Evolutionary conservation across 30 jellyfish, hydroid and myxozoan genomes (phyloP).

Genomic region (Hydractinia symbiolongicarpus): DNA sequence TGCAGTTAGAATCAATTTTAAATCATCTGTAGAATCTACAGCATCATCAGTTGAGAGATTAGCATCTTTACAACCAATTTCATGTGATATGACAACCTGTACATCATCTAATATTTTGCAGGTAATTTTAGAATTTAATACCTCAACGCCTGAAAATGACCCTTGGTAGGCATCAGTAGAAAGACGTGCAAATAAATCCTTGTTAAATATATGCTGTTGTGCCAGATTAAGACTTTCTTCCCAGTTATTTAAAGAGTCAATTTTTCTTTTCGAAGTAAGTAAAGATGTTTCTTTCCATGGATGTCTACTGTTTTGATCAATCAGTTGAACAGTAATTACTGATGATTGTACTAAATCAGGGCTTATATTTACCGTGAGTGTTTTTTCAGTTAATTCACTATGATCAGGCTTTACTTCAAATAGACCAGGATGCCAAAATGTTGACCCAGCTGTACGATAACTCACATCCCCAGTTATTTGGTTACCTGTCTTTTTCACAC

Average conservation of each 20-base stretch:
- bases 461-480: constrained; percentile 83
- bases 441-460: constrained; percentile 83
- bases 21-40: neutral
- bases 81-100: constrained; percentile 15
- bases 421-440: constrained; percentile 94
- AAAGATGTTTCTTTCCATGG: neutral
- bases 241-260: constrained; percentile 40
- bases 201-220: constrained; percentile 71
- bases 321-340: neutral
- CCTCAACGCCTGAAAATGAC: constrained; percentile 26
- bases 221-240: constrained; percentile 72
- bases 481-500: constrained; percentile 71
- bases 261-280: neutral
- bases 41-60: neutral
- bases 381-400: constrained; percentile 34
- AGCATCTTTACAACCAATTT: neutral
- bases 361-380: constrained; percentile 64
- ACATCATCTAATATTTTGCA: constrained; percentile 23
- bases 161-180: constrained; percentile 36
- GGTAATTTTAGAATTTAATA: constrained; percentile 11
- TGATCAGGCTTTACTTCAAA: constrained; percentile 72
- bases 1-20: neutral
- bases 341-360: constrained; percentile 68
- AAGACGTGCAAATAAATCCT: constrained; percentile 54
- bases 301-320: constrained; percentile 6